Evolutionary conservation across 92 coral and sea anemone genomes (phyloP).

Genomic region (Phenganax stokvisi): DNA sequence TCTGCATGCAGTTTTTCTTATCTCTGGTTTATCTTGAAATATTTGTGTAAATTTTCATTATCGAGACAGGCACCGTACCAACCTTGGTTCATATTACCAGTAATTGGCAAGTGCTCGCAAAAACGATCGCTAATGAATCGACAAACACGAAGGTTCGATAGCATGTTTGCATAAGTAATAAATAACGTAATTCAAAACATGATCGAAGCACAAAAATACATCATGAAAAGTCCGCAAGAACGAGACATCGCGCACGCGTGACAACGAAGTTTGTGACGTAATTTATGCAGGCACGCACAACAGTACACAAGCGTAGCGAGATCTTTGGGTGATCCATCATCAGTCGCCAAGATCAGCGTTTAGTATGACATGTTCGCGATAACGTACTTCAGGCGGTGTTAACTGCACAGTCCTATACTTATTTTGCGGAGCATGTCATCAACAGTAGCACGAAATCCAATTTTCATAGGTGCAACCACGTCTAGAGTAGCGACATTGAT

Average conservation of each 20-base stretch:
- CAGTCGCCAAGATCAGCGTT: too few relatives aligned
- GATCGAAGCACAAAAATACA: conserved; percentile 10
- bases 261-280: too few relatives aligned
- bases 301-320: too few relatives aligned
- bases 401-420: too few relatives aligned
- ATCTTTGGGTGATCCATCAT: too few relatives aligned
- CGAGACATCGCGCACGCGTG: background rate
- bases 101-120: conserved; percentile 1
- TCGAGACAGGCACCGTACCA: background rate
- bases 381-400: too few relatives aligned
- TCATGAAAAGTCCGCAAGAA: background rate
- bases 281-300: too few relatives aligned
- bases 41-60: conserved; percentile 10
- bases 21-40: conserved; percentile 1
- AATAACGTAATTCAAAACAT: conserved; percentile 16
- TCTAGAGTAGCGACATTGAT: too few relatives aligned
- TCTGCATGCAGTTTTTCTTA: conserved; percentile 4
- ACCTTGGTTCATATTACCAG: background rate
- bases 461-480: too few relatives aligned
- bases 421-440: too few relatives aligned
- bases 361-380: too few relatives aligned
- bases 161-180: conserved; percentile 26
- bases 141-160: conserved; percentile 22
- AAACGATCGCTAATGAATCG: conserved; percentile 28
- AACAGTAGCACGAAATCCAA: too few relatives aligned